These are phyloP conservation scores for Xestia rhomboidea DNA, from an alignment of 2,888 invertebrate species.

Conservation along the genomic window DNA sequence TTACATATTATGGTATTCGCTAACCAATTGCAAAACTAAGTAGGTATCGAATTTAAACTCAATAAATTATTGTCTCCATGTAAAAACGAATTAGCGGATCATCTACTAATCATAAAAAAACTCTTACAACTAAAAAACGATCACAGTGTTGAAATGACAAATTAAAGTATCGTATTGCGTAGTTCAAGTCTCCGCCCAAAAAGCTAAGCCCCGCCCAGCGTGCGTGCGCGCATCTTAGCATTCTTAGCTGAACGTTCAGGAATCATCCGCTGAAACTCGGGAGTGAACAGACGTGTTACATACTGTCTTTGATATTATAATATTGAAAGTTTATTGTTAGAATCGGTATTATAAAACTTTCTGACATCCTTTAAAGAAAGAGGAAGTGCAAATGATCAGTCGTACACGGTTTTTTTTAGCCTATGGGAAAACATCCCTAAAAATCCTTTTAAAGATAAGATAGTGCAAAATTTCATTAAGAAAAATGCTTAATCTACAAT, in stretches of 20 bases:
- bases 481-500: neutral
- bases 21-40: neutral
- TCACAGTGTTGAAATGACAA: conserved; percentile 30
- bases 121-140: neutral
- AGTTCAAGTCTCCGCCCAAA: conserved; percentile 70
- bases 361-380: neutral
- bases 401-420: neutral
- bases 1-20: neutral
- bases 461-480: neutral
- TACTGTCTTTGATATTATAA: neutral
- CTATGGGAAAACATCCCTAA: neutral
- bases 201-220: conserved; percentile 73
- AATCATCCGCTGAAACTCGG: conserved; percentile 66
- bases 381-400: neutral
- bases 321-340: neutral
- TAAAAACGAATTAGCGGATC: neutral
- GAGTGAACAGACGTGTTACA: conserved; percentile 53
- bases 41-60: neutral
- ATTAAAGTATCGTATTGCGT: conserved; percentile 23
- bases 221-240: conserved; percentile 64
- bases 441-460: neutral
- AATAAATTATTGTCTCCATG: neutral
- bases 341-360: neutral
- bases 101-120: neutral
- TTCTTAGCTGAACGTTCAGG: conserved; percentile 56